Base-by-base conservation (phyloP, 2,888 invertebrate species). In the Chromoteleia sp. region DNA sequence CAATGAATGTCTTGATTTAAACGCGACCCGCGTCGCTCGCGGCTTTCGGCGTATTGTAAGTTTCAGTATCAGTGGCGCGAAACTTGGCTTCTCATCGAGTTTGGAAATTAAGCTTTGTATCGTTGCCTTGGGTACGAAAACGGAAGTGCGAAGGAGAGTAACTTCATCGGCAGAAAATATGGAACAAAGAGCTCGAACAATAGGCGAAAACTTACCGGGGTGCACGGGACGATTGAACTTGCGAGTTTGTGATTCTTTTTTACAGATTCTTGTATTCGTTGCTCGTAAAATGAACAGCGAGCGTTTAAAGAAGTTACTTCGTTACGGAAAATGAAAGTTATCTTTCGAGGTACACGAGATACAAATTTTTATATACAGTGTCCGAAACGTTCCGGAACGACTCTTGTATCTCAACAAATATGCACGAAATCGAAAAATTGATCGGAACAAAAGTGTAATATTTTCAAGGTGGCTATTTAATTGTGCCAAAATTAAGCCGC, bases 41-140 rank as follows among this genome's bases (percentile, higher is more conserved):
- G 65, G 78, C 71, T 52, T 71, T 41, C 36, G 71, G 19, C 17
- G 63, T 59, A 71, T 67, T 61, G 71, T 59, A 81, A 75, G 58
- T 61, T 65, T 58, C 56, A 5, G 71, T 76, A 76, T 65, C 70
- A 73, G 41, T 65, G 33, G 56, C 54, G 54, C 19, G 21, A 71
- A 81, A 81, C 81, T 75, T 76, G 29, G 54, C 71, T 76, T 70
- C 75, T 79, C 63, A 73, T 79, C 56, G 56, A 76, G 76, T 75
- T 82, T 76, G 54, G 59, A 75, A 82, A 82, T 75, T 65, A 73
- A 75, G 75, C 68, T 76, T 79, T 67, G 68, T 68, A 68, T 63
- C 67, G 67, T 56, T 61, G 36, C 41, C 21, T 8, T 19, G 48
- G 58, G 45, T 75, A 36, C 41, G 29, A 58, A 41, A 68, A 74